Conservation (phyloP, 2,888 invertebrate genomes). For the Galerucella pusilla region DNA sequence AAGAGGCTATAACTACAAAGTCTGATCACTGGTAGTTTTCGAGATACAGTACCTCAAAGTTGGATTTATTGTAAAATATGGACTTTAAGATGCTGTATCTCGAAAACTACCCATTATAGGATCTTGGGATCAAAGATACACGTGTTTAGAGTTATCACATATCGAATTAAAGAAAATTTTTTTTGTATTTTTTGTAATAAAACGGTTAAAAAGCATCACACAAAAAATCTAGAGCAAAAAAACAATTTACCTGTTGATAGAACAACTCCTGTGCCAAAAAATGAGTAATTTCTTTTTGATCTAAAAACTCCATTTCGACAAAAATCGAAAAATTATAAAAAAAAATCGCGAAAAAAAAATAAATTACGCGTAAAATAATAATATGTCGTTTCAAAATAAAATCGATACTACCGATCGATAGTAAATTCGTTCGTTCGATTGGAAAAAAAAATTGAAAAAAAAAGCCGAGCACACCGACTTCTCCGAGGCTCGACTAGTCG, state of each 20-base stretch:
- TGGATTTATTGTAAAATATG: too few relatives aligned
- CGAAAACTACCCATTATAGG: too few relatives aligned
- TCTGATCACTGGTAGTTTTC: too few relatives aligned
- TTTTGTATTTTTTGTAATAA: not conserved
- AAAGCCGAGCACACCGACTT: constrained; percentile 46
- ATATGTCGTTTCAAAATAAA: constrained; percentile 17
- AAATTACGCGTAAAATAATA: constrained; percentile 25
- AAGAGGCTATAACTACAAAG: too few relatives aligned
- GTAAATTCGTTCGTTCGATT: constrained; percentile 61
- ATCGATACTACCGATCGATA: constrained; percentile 38
- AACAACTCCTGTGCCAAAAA: constrained; percentile 87
- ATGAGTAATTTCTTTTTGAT: constrained; percentile 86
- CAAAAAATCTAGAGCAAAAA: not conserved
- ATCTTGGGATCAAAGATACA: too few relatives aligned
- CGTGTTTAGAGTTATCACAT: too few relatives aligned
- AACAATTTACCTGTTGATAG: constrained; percentile 75
- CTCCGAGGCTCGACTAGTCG: constrained; percentile 62
- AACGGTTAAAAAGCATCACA: not conserved
- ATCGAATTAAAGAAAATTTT: too few relatives aligned
- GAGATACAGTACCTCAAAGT: too few relatives aligned
- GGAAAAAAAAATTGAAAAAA: constrained; percentile 48
- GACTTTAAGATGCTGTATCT: too few relatives aligned
- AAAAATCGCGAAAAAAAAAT: constrained; percentile 28
- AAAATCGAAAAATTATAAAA: constrained; percentile 16
- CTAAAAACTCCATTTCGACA: constrained; percentile 68